These are phyloP conservation scores for Crossoptilon crossoptilon DNA, from an alignment of 2,797 vertebrate species.

Conservation along the genomic window DNA sequence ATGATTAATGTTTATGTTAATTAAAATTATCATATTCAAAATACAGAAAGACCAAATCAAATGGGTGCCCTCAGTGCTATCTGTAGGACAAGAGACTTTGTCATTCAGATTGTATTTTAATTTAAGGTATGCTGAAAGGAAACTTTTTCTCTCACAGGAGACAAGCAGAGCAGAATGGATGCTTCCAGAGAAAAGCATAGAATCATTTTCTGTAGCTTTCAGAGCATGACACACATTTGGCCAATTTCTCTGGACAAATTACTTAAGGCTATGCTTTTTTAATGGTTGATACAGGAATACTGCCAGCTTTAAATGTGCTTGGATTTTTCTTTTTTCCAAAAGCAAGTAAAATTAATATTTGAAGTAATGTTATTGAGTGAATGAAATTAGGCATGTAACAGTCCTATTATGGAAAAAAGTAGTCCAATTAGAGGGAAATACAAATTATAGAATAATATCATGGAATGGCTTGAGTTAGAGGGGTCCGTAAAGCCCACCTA, in stretches of 20 bases:
- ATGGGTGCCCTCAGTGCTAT: background rate
- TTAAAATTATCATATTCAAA: slow-evolving; percentile 43
- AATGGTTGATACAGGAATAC: background rate
- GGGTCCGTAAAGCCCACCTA: background rate
- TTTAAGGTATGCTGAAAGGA: background rate
- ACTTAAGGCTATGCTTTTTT: background rate
- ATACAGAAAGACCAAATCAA: slow-evolving; percentile 26
- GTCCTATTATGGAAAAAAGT: background rate
- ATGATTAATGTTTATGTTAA: slow-evolving; percentile 45
- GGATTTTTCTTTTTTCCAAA: background rate
- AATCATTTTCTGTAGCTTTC: background rate
- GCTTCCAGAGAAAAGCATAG: background rate
- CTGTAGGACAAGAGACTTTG: background rate
- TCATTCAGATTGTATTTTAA: background rate
- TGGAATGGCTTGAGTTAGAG: background rate
- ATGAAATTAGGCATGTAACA: background rate
- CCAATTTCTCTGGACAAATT: background rate
- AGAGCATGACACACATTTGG: background rate
- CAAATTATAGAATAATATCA: background rate
- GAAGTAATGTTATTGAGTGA: background rate
- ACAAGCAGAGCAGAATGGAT: background rate
- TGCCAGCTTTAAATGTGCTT: background rate
- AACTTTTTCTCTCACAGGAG: background rate
- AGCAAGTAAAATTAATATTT: background rate
- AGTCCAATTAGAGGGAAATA: background rate